Evolutionary conservation across 2,113 vertebrate species (phyloP), one percentile per base, ranked within the genome.

Genomic region (Syngnathus scovelli): DNA sequence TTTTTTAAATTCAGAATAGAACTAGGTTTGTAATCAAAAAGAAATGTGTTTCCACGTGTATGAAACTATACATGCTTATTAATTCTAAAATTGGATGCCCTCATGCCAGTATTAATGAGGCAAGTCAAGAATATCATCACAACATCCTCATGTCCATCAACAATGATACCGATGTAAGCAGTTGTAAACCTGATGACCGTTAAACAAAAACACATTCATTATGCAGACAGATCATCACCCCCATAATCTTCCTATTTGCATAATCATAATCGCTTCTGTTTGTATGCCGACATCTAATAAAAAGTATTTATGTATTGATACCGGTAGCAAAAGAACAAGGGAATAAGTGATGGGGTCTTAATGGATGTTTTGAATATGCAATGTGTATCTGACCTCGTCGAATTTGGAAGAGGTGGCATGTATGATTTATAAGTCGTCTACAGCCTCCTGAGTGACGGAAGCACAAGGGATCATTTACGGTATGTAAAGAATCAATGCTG

Each of bases 341-440:
- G 49, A 64, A 33, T 27, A 44, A 62, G 67, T 71, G 77, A 66
- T 75, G 68, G 80, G 70, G 82, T 82, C 71, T 89, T 88, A 85
- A 86, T 80, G 83, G 59, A 64, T 69, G 72, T 83, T 86, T 84
- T 87, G 83, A 90, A 88, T 90, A 89, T 89, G 84, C 85, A 70
- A 83, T 83, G 85, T 66, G 79, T 76, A 84, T 80, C 85, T 85
- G 86, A 89, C 89, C 87, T 85, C 83, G 36, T 76, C 1, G 71
- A 68, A 65, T 78, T 70, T 19, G 39, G 78, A 77, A 76, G 66
- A 78, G 70, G 61, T 78, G 81, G 61, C 81, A 88, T 90, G 81
- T 83, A 90, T 87, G 85, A 89, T 90, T 88, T 88, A 90, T 87
- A 85, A 86, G 85, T 87, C 52, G 70, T 85, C 84, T 81, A 62